Base-by-base conservation (phyloP, 37 sponge, comb jelly and placozoan genomes). In the Amphimedon queenslandica region DNA sequence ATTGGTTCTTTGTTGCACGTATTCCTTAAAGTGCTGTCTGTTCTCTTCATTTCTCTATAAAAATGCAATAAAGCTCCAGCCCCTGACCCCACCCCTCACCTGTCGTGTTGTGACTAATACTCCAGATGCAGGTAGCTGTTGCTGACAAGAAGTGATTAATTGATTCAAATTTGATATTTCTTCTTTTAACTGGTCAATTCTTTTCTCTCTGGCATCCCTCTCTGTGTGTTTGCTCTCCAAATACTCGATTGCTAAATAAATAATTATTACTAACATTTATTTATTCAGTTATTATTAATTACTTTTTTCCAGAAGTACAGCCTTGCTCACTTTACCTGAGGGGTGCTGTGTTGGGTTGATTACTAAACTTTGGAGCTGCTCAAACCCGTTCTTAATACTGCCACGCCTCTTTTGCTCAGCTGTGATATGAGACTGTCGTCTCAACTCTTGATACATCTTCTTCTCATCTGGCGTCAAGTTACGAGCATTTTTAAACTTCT, bases 341-440 rank as follows among this genome's bases (percentile, higher is more conserved):
- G 80, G 87, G 34, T 82, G 70, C 8, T 76, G 57, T 21, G 94
- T 61, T 1, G 69, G 77, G 25, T 78, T 64, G 38, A 84, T 37
- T 1, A 87, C 81, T 1, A 93, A 57, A 8, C 70, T 61, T 81
- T 93, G 94, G 24, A 92, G 71, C 2, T 84, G 86, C 24, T 89
- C 90, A 77, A 93, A 89, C 0, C 94, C 90, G 20, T 74, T 70
- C 82, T 89, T 89, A 53, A 93, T 93, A 51, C 80, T 89, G 4
- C 90, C 94, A 27, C 94, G 40, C 31, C 94, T 71, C 71, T 86
- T 93, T 70, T 93, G 94, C 69, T 93, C 94, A 55, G 94, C 90
- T 28, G 90, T 70, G 51, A 90, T 89, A 68, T 93, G 94, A 20
- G 91, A 89, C 81, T 83, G 83, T 65, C 94, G 76, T 37, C 90